Percentiles rank a stretch among this genome's conserved stretches.
phyloP scores from a whole-genome alignment of 2,797 vertebrate species.

The Pangasius larnaudii region DNA sequence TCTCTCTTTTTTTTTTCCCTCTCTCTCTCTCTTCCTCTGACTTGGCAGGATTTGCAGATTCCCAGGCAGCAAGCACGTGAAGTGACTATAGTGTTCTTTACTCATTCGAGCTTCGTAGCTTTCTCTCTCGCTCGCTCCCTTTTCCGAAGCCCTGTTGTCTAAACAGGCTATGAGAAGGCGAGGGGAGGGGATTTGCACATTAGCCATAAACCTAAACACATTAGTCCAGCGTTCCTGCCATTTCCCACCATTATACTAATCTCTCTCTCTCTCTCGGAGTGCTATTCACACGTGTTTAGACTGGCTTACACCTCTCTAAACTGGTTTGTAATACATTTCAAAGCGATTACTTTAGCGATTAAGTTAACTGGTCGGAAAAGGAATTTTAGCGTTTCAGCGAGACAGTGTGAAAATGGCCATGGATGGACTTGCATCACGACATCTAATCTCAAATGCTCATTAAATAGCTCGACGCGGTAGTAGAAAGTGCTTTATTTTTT shows the following conservation, averaged over 20 bases:
- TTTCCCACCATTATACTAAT: constrained; percentile 53
- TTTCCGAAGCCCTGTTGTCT: constrained; percentile 50
- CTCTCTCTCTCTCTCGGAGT: constrained; percentile 4
- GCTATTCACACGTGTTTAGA: constrained; percentile 31
- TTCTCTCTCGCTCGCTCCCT: not conserved
- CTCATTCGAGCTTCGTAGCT: constrained; percentile 65
- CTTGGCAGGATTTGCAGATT: constrained; percentile 76
- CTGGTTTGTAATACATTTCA: not conserved
- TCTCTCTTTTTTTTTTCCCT: constrained; percentile 47
- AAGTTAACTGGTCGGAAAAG: not conserved
- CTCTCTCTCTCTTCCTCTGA: constrained; percentile 59
- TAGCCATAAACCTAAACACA: constrained; percentile 54
- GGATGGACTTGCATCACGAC: not conserved
- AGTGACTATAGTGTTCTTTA: constrained; percentile 66
- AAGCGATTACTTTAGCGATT: not conserved
- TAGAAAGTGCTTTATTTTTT: not conserved
- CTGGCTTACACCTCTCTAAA: not conserved
- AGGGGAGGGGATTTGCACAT: constrained; percentile 22
- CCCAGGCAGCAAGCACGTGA: constrained; percentile 77
- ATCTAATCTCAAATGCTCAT: not conserved
- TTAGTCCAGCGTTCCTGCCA: constrained; percentile 46
- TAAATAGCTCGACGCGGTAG: not conserved
- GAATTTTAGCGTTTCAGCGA: not conserved
- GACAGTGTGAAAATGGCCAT: not conserved
- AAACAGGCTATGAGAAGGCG: constrained; percentile 47